Conservation (phyloP, 2,888 invertebrate genomes). For the Epicampocera succincta region DNA sequence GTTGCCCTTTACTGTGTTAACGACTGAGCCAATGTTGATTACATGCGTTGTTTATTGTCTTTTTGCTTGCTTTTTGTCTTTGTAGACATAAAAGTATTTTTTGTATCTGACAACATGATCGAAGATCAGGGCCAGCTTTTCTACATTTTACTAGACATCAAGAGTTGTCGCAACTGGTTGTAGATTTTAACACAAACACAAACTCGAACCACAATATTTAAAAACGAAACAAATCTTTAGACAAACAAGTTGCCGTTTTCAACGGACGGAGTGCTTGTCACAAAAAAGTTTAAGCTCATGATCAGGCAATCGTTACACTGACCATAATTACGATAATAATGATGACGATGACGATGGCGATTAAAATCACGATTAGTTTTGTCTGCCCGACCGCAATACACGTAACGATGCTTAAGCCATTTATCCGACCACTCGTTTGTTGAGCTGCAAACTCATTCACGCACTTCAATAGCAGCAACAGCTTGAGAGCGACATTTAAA, state of each 20-base stretch:
- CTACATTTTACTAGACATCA: constrained; percentile 46
- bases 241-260: constrained; percentile 24
- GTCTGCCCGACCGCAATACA: constrained; percentile 24
- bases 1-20: neutral
- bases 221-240: constrained; percentile 31
- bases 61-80: neutral
- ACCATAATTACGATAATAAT: too few species aligned
- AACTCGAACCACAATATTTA: constrained; percentile 32
- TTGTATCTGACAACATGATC: constrained; percentile 43
- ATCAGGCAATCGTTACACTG: too few species aligned
- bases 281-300: constrained; percentile 25
- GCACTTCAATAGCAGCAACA: constrained; percentile 34
- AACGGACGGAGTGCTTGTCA: constrained; percentile 2
- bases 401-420: constrained; percentile 25
- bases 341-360: constrained; percentile 16
- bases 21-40: constrained; percentile 22
- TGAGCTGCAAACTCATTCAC: constrained; percentile 16
- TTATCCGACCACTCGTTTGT: constrained; percentile 34
- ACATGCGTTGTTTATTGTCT: constrained; percentile 34
- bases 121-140: constrained; percentile 67
- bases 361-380: constrained; percentile 5
- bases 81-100: neutral
- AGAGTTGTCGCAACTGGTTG: constrained; percentile 40
- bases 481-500: constrained; percentile 31
- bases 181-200: neutral